Conservation (phyloP, 2,888 invertebrate species). For the Polyploca ridens region DNA sequence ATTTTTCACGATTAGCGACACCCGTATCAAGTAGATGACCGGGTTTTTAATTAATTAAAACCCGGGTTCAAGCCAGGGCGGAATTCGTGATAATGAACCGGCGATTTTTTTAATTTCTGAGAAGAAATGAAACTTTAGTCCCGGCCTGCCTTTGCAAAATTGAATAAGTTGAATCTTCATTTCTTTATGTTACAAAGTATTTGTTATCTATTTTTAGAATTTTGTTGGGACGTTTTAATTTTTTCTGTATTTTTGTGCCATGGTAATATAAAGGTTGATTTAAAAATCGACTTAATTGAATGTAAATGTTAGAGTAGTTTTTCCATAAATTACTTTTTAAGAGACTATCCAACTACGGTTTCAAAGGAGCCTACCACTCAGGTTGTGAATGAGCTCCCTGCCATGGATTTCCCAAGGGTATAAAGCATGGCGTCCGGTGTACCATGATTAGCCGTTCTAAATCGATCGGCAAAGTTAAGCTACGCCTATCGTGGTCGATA, state of each 20-base stretch:
- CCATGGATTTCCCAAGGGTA: too few relatives aligned
- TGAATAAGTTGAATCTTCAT: constrained; percentile 21
- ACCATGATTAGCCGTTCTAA: too few relatives aligned
- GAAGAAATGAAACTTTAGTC: constrained; percentile 3
- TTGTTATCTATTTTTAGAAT: constrained; percentile 18
- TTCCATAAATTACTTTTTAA: too few relatives aligned
- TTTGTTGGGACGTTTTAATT: constrained; percentile 18
- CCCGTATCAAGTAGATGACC: constrained; percentile 45
- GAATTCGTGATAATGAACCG: constrained; percentile 51
- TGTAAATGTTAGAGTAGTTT: too few relatives aligned
- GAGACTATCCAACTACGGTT: too few relatives aligned
- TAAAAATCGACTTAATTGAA: too few relatives aligned
- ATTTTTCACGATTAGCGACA: constrained; percentile 17
- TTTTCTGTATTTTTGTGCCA: constrained; percentile 18
- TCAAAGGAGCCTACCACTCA: too few relatives aligned
- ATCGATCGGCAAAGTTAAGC: too few relatives aligned
- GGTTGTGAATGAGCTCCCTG: too few relatives aligned
- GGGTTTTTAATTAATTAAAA: constrained; percentile 60
- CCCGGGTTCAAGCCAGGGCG: constrained; percentile 39
- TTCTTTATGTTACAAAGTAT: constrained; percentile 10
- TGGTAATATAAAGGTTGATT: too few relatives aligned
- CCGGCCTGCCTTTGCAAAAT: constrained; percentile 30
- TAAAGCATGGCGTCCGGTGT: too few relatives aligned
- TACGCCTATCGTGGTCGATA: too few relatives aligned
- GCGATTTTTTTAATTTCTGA: constrained; percentile 37